These are phyloP conservation scores for Macropus fuliginosus DNA, from an alignment of 2,797 vertebrate genomes.

Conservation along the genomic window DNA sequence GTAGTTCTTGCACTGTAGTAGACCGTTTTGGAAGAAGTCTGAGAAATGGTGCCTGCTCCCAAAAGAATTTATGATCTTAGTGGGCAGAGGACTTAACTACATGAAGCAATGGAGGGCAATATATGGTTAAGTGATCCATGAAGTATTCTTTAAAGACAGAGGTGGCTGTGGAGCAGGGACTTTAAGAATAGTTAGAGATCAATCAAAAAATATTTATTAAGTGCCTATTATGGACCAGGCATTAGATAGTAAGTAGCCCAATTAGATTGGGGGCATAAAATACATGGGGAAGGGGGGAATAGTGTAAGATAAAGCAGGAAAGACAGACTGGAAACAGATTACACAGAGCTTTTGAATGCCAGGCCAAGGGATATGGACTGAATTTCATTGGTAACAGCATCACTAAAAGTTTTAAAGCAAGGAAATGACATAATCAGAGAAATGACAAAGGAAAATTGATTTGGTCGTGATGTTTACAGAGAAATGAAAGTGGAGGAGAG, in stretches of 20 bases:
- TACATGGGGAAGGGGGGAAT: background rate
- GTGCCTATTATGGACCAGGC: background rate
- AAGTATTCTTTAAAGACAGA: background rate
- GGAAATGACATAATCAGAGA: background rate
- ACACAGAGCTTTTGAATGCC: background rate
- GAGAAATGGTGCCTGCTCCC: background rate
- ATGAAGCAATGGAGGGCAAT: background rate
- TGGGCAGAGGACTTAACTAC: background rate
- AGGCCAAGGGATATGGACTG: background rate
- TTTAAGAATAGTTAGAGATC: background rate
- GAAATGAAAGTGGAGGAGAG: background rate
- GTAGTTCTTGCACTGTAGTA: background rate
- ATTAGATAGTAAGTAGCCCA: background rate
- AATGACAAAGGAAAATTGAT: background rate
- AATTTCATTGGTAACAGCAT: background rate
- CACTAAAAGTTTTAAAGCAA: background rate
- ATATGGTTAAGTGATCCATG: background rate
- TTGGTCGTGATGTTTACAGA: background rate
- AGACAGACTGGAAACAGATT: background rate
- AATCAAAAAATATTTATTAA: background rate
- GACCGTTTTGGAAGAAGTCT: background rate
- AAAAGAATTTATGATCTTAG: background rate
- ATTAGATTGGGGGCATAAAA: background rate
- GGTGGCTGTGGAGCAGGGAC: background rate
- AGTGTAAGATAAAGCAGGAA: background rate